phyloP scores from a whole-genome alignment of 2,888 invertebrate genomes.

The Pterostichus madidus region DNA sequence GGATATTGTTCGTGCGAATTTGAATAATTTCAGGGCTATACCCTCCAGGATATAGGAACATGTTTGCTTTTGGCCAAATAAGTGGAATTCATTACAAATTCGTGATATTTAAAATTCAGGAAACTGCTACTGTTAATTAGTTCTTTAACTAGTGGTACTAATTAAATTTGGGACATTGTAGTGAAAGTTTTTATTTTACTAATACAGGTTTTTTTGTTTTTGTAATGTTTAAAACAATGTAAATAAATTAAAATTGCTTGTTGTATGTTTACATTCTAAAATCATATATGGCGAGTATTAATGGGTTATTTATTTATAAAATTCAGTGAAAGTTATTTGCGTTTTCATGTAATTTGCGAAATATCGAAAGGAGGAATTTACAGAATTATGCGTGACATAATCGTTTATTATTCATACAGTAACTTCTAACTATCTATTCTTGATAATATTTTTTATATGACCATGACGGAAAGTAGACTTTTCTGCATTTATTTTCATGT shows the following conservation, averaged over 20 bases:
- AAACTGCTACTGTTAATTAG: neutral
- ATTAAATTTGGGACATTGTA: neutral
- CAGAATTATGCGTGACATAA: neutral
- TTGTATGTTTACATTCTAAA: neutral
- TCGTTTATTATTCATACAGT: neutral
- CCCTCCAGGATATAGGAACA: too few relatives aligned
- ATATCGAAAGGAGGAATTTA: neutral
- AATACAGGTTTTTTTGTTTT: neutral
- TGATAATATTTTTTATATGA: too few relatives aligned
- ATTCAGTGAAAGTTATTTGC: slow-evolving; percentile 41
- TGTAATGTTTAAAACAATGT: neutral
- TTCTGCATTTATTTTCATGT: too few relatives aligned
- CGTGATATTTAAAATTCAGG: neutral
- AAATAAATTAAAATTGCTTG: neutral
- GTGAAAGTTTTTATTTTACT: slow-evolving; percentile 1
- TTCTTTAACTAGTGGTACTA: neutral
- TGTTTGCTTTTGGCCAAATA: too few relatives aligned
- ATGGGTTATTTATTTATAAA: slow-evolving; percentile 23
- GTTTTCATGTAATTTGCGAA: slow-evolving; percentile 5
- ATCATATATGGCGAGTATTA: neutral
- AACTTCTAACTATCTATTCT: too few relatives aligned
- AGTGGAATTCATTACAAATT: too few relatives aligned
- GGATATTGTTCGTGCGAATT: slow-evolving; percentile 37
- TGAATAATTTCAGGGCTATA: slow-evolving; percentile 27
- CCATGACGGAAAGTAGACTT: too few relatives aligned